Conservation (phyloP, 2,113 vertebrate genomes). For the Anser brachyrhynchus region DNA sequence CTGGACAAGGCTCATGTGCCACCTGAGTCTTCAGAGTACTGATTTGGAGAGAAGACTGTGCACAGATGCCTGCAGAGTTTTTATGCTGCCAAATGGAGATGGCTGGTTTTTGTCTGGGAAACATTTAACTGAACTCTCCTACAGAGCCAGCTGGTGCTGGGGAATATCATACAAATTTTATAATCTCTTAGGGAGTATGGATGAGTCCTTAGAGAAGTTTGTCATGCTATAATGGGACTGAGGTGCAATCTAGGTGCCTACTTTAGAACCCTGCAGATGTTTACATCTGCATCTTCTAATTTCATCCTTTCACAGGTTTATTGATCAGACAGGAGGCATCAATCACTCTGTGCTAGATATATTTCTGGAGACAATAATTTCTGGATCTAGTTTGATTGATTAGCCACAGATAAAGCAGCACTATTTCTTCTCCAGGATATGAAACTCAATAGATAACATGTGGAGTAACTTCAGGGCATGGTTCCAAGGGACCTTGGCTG, state of each 20-base stretch:
- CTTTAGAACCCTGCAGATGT: not conserved
- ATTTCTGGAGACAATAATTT: not conserved
- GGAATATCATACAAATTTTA: not conserved
- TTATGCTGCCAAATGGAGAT: not conserved
- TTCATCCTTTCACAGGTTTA: not conserved
- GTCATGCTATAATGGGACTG: not conserved
- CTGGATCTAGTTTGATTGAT: not conserved
- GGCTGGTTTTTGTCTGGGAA: not conserved
- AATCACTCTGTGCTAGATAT: not conserved
- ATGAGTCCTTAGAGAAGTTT: not conserved
- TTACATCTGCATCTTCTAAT: not conserved
- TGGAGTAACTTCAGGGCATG: slow-evolving; percentile 45
- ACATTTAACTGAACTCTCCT: not conserved
- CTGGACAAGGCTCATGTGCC: not conserved
- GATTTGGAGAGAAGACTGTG: not conserved
- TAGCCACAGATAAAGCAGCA: not conserved
- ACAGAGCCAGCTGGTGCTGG: not conserved
- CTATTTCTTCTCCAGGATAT: not conserved
- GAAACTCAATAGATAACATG: not conserved
- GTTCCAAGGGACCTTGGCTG: slow-evolving; percentile 53
- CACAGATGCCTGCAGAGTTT: not conserved
- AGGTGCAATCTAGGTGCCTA: not conserved
- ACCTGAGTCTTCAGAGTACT: not conserved
- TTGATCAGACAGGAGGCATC: not conserved
- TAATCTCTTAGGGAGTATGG: not conserved